phyloP scores from a whole-genome alignment of 2,888 invertebrate species.

The Sinhomidia bicolor region DNA sequence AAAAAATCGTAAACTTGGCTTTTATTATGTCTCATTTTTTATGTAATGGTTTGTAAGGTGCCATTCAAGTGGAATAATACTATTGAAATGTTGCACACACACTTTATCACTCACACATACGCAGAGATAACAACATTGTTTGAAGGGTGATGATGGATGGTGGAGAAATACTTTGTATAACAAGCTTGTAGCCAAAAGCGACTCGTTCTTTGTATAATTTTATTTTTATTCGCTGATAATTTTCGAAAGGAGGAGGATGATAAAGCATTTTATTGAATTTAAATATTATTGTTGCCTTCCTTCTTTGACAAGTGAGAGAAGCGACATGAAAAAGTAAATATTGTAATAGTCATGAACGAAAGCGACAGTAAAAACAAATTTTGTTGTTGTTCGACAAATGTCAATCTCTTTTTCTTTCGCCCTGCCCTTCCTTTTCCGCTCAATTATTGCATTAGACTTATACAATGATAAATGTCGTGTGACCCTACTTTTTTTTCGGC shows the following conservation, averaged over 20 bases:
- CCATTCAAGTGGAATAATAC: neutral
- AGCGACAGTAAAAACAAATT: slow-evolving; percentile 23
- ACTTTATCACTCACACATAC: too few relatives aligned
- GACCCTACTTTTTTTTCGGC: too few relatives aligned
- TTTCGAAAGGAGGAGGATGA: neutral
- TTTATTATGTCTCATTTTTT: neutral
- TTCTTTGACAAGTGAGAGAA: neutral
- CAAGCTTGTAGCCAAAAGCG: neutral
- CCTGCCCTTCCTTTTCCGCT: slow-evolving; percentile 70
- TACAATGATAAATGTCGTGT: neutral
- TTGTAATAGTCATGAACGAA: neutral
- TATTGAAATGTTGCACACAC: neutral
- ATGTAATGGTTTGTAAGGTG: neutral
- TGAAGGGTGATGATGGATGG: neutral
- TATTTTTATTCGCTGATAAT: neutral
- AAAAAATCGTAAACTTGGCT: neutral
- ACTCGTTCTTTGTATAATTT: neutral
- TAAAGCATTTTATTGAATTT: neutral
- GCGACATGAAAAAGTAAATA: neutral
- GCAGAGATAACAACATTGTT: too few relatives aligned
- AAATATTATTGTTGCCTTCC: neutral
- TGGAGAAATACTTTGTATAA: neutral
- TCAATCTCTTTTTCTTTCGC: slow-evolving; percentile 19
- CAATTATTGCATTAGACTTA: neutral
- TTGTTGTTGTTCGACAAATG: slow-evolving; percentile 30